These are phyloP conservation scores for Pocillopora damicornis DNA, from an alignment of 64 coral and sea anemone species.

Conservation along the genomic window DNA sequence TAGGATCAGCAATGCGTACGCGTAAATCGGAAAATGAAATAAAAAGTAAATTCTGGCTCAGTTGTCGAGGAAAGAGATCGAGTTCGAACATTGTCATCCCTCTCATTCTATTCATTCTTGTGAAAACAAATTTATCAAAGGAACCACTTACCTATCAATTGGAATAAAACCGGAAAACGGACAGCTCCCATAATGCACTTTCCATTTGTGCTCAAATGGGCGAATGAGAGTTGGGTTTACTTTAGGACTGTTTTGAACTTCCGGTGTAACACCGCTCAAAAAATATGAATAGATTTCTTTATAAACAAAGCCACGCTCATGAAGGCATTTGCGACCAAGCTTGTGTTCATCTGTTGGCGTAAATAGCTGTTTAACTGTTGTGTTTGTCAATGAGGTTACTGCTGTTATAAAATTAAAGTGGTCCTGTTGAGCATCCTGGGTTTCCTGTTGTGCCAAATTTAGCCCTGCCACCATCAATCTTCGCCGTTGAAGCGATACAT, in stretches of 20 bases:
- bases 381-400: neutral
- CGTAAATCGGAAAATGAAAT: too few species aligned
- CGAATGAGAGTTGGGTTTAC: constrained; percentile 22
- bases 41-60: too few species aligned
- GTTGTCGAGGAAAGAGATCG: too few species aligned
- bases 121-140: neutral
- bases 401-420: neutral
- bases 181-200: constrained; percentile 28
- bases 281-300: constrained; percentile 25
- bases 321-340: neutral
- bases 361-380: constrained; percentile 8
- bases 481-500: neutral
- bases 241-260: neutral
- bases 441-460: neutral
- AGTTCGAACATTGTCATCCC: too few species aligned
- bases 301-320: neutral
- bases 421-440: neutral
- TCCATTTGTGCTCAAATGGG: constrained; percentile 34
- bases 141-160: neutral
- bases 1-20: too few species aligned
- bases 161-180: constrained; percentile 23
- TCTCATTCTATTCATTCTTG: too few species aligned
- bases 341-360: neutral
- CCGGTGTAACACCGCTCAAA: neutral
- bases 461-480: constrained; percentile 1